Base-by-base conservation (phyloP, 2,888 invertebrate genomes). In the Lottia scabra region DNA sequence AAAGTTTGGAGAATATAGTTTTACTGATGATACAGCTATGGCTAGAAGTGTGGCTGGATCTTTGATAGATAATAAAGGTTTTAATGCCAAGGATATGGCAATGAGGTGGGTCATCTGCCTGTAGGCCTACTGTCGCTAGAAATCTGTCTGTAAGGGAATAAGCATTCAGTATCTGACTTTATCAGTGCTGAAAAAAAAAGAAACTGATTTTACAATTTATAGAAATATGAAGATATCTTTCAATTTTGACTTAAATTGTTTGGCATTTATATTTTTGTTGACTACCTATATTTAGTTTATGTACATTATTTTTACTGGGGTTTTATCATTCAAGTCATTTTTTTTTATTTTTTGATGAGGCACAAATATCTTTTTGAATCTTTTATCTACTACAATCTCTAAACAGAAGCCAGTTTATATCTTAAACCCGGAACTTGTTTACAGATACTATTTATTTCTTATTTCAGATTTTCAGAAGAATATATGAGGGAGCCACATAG, bases 11-110 rank as follows among this genome's bases (percentile, higher is more conserved):
- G 38, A 38, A 23, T 23, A 56, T 56, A 23, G 0, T 10, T 56
- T 19, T 85, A 93, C 94, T 1, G 94, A 94, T 90, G 94, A 94
- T 84, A 93, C 94, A 5, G 93, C 93, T 27, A 93, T 94, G 94
- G 92, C 93, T 44, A 91, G 92, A 81, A 91, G 91, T 65, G 90
- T 94, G n/a, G 93, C 93, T 0, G 89, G 91, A 80, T 93, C 93
- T 19, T 87, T 94, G 38, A 90, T 93, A 27, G 90, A 92, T 48
- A 90, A 92, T 67, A 89, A 89, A 72, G 87, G 88, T n/a, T 90
- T 93, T 48, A 91, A 93, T 87, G 89, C 91, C 26, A 88, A 90
- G 70, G 92, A 93, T 82, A 86, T 94, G 86, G 93, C 94, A 0
- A 91, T 91, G 81, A 91, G 91, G 91, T 91, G 79, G 72, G 78